These are phyloP conservation scores for Rhynchotus rufescens DNA, from an alignment of 2,797 vertebrate species.

Conservation along the genomic window DNA sequence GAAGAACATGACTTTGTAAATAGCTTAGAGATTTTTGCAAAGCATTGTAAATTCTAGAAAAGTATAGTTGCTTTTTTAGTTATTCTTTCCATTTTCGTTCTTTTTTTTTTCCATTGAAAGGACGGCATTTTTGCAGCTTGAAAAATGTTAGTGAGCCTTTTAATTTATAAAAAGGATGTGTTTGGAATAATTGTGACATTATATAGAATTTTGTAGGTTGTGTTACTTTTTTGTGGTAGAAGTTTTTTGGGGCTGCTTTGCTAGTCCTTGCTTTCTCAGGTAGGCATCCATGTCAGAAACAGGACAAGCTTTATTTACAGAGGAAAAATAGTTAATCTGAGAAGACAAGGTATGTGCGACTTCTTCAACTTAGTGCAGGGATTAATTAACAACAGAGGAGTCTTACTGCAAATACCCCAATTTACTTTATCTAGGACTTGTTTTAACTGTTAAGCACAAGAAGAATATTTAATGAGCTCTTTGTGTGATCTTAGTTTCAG, in stretches of 20 bases:
- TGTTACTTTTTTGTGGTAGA: not conserved
- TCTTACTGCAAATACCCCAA: not conserved
- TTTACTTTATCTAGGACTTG: not conserved
- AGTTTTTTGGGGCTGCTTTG: not conserved
- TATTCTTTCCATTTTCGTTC: not conserved
- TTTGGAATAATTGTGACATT: conserved; percentile 12
- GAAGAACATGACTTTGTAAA: not conserved
- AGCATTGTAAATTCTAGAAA: not conserved
- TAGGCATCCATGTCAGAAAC: not conserved
- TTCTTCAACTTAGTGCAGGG: not conserved
- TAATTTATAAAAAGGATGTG: conserved; percentile 73
- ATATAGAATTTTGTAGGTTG: not conserved
- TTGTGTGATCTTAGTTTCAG: conserved; percentile 21
- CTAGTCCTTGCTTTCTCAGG: not conserved
- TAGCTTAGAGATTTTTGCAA: not conserved
- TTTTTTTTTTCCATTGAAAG: not conserved
- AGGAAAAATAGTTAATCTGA: not conserved
- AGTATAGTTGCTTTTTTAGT: not conserved
- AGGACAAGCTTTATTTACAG: conserved; percentile 7
- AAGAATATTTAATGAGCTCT: not conserved
- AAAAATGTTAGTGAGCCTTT: conserved; percentile 77
- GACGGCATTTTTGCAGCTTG: conserved; percentile 43
- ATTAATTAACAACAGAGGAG: conserved; percentile 21
- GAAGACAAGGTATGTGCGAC: not conserved
- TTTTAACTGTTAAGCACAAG: not conserved